Evolutionary conservation across 1,140 invertebrate genomes (phyloP).

Genomic region (Olivierus martensii): DNA sequence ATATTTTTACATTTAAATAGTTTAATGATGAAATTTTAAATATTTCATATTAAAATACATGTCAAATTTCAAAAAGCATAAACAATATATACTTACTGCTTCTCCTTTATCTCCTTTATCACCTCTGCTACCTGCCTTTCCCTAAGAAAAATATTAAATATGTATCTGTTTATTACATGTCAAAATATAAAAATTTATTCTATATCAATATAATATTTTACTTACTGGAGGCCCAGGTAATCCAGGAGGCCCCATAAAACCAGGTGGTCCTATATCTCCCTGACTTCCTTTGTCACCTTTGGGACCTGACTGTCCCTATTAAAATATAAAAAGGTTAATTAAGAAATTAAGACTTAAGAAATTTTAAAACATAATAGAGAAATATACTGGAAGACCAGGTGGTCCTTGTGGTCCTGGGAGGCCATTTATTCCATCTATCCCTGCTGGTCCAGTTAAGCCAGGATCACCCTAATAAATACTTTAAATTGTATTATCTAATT

Average conservation of each 20-base stretch:
- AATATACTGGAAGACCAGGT: conserved; percentile 42
- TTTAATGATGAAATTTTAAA: too few species aligned
- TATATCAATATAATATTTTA: not conserved
- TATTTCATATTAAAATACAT: too few species aligned
- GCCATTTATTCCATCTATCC: conserved; percentile 14
- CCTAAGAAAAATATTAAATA: conserved; percentile 35
- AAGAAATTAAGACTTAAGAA: not conserved
- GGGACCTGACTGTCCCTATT: conserved; percentile 57
- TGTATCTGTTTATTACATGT: too few species aligned
- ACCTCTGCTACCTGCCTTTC: conserved; percentile 74
- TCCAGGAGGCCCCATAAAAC: conserved; percentile 69
- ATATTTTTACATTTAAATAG: too few species aligned
- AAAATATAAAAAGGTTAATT: conserved; percentile 15
- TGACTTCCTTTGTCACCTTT: conserved; percentile 63
- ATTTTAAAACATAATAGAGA: not conserved
- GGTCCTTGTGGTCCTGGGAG: conserved; percentile 26
- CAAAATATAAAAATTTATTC: not conserved
- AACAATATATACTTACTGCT: conserved; percentile 51
- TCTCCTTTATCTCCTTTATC: conserved; percentile 85
- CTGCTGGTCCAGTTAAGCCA: conserved; percentile 31
- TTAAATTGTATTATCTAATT: not conserved
- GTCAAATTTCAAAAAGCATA: too few species aligned
- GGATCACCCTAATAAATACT: conserved; percentile 24
- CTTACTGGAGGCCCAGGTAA: conserved; percentile 46
- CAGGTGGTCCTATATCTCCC: conserved; percentile 78